Evolutionary conservation across 1,140 invertebrate species (phyloP).

Genomic region (Nasonia giraulti): DNA sequence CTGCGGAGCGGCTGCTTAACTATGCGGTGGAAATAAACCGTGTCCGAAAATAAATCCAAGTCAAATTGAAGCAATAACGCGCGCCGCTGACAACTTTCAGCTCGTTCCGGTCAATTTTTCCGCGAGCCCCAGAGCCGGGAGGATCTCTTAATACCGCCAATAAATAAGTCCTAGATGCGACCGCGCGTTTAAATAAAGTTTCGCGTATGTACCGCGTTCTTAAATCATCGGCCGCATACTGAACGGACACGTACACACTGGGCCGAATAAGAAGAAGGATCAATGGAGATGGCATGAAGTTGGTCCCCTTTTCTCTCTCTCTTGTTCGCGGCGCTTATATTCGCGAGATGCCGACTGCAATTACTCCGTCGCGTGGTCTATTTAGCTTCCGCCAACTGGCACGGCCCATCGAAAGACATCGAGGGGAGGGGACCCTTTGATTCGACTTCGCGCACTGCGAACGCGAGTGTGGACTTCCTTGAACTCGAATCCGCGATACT

Average conservation of each 20-base stretch:
- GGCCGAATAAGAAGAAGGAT: slow-evolving; percentile 70
- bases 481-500: neutral
- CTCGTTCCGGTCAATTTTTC: slow-evolving; percentile 61
- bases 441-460: neutral
- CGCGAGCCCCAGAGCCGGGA: neutral
- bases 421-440: neutral
- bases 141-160: slow-evolving; percentile 60
- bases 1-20: neutral
- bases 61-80: slow-evolving; percentile 47
- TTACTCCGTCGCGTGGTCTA: slow-evolving; percentile 70
- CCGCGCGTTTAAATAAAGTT: slow-evolving; percentile 35
- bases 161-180: slow-evolving; percentile 62
- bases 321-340: slow-evolving; percentile 31
- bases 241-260: slow-evolving; percentile 46
- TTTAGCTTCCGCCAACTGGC: slow-evolving; percentile 66
- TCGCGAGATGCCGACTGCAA: slow-evolving; percentile 64
- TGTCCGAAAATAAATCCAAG: slow-evolving; percentile 47
- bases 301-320: slow-evolving; percentile 62
- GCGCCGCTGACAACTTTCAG: slow-evolving; percentile 42
- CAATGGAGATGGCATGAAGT: slow-evolving; percentile 60
- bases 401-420: slow-evolving; percentile 63
- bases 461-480: neutral
- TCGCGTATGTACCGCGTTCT: slow-evolving; percentile 51
- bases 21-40: slow-evolving; percentile 23
- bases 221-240: slow-evolving; percentile 67